Evolutionary conservation across 2,888 invertebrate genomes (phyloP).

Genomic region (Mesorhabditis sp.): DNA sequence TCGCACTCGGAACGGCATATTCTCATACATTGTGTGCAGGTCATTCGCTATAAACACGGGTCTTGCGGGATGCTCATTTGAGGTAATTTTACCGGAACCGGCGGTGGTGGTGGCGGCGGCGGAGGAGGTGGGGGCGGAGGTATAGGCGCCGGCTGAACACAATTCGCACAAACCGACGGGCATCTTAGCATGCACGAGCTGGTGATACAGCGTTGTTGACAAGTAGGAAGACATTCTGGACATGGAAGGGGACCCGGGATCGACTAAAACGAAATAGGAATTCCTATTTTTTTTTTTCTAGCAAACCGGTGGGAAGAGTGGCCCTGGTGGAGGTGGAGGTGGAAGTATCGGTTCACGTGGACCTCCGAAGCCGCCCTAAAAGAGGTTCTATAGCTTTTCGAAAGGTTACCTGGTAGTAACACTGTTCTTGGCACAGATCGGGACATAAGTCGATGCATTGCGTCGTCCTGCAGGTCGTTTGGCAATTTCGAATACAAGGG

Average conservation of each 20-base stretch:
- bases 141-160: not conserved
- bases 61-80: not conserved
- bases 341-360: not conserved
- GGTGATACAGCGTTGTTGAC: conserved; percentile 2
- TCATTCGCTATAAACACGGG: not conserved
- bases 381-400: too few species aligned
- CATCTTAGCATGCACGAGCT: conserved; percentile 2
- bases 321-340: not conserved
- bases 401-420: not conserved
- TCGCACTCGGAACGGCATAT: not conserved
- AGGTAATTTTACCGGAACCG: not conserved
- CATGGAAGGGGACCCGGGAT: conserved; percentile 3
- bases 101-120: conserved; percentile 1
- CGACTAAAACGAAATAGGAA: not conserved
- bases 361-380: too few species aligned
- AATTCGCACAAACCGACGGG: conserved; percentile 4
- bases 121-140: conserved; percentile 5
- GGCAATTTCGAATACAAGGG: not conserved
- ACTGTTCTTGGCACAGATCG: not conserved
- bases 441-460: conserved; percentile 2
- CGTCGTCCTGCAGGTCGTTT: not conserved
- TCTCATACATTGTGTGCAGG: not conserved
- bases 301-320: not conserved
- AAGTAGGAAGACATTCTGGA: not conserved
- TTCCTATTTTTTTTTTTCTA: not conserved